phyloP scores from a whole-genome alignment of 2,888 invertebrate species.

The Diaprepes abbreviatus region DNA sequence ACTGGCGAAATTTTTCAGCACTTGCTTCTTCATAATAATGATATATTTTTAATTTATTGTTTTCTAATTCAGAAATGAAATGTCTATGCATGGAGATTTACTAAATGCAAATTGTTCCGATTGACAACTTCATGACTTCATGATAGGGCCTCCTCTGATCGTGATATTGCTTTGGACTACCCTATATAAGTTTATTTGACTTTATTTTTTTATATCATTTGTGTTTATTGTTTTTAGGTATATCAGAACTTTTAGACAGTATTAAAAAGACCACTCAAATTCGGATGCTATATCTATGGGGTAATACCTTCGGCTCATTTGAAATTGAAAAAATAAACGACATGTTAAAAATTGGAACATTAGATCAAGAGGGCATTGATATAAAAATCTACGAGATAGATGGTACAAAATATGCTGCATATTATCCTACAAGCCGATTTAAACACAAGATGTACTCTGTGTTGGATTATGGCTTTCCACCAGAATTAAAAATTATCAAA shows the following conservation, averaged over 20 bases:
- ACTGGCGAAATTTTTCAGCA: too few species aligned
- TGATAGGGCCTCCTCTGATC: too few species aligned
- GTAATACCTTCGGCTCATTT: constrained; percentile 63
- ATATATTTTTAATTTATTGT: too few species aligned
- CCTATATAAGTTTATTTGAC: too few species aligned
- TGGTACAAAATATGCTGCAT: constrained; percentile 63
- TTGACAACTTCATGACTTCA: too few species aligned
- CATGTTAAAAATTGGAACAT: constrained; percentile 65
- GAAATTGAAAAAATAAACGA: constrained; percentile 63
- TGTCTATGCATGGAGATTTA: too few species aligned
- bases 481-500: constrained; percentile 61
- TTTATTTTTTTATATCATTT: too few species aligned
- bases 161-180: too few species aligned
- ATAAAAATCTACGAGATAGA: constrained; percentile 66
- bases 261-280: constrained; percentile 71
- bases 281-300: constrained; percentile 66
- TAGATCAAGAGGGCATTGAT: constrained; percentile 67
- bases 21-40: too few species aligned
- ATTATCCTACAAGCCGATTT: constrained; percentile 67
- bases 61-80: too few species aligned
- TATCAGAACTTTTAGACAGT: constrained; percentile 71
- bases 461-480: constrained; percentile 66
- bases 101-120: too few species aligned
- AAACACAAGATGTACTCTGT: constrained; percentile 73
- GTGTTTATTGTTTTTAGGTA: constrained; percentile 39